Percentiles rank a stretch among this genome's conserved stretches.
phyloP scores from a whole-genome alignment of 30 jellyfish, hydroid and myxozoan species.

The Hydra vulgaris region DNA sequence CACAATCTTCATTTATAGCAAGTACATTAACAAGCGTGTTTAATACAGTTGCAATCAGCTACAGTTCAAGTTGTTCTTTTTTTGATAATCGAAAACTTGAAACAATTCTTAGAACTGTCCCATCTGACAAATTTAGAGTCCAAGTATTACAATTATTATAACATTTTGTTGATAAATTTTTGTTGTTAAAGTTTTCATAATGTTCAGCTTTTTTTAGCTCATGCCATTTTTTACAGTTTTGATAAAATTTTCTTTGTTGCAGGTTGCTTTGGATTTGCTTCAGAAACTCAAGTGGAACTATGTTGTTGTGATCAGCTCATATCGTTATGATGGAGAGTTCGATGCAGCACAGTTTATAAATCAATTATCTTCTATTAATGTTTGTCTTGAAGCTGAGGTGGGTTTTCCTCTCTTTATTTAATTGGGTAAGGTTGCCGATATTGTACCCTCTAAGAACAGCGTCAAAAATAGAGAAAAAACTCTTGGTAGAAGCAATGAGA shows the following conservation, averaged over 20 bases:
- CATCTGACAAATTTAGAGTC: slow-evolving; percentile 61
- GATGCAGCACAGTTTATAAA: slow-evolving; percentile 37
- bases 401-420: no score
- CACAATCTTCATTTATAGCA: slow-evolving; percentile 18
- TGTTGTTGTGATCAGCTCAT: slow-evolving; percentile 66
- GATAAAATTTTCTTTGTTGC: no score
- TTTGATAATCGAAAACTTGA: slow-evolving; percentile 18
- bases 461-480: no score
- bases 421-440: no score
- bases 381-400: slow-evolving; percentile 31
- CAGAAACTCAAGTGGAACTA: slow-evolving; percentile 51
- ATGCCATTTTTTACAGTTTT: slow-evolving; percentile 45
- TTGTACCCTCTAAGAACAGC: no score
- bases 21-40: slow-evolving; percentile 15
- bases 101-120: slow-evolving; percentile 66
- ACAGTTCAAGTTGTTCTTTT: slow-evolving; percentile 39
- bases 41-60: slow-evolving; percentile 32
- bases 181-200: slow-evolving; percentile 45
- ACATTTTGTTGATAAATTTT: slow-evolving; percentile 39
- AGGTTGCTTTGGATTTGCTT: slow-evolving; percentile 52
- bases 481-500: no score
- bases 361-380: slow-evolving; percentile 9
- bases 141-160: no score
- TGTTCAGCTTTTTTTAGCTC: no score
- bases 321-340: slow-evolving; percentile 69